Conservation (phyloP, 2,113 vertebrate genomes). For the Himantopus leucocephalus region DNA sequence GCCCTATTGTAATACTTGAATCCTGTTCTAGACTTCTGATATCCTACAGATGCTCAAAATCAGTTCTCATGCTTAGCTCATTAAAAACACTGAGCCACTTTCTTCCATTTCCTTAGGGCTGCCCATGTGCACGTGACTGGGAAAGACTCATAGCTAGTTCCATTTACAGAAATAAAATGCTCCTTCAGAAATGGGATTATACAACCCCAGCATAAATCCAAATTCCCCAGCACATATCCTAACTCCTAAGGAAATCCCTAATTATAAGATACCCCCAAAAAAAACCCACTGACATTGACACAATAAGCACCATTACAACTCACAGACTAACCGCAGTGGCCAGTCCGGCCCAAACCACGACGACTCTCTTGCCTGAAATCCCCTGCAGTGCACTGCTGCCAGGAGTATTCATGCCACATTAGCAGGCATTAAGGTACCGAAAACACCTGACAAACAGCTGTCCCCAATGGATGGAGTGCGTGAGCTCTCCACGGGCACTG, state of each 20-base stretch:
- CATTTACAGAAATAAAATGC: background rate
- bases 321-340: background rate
- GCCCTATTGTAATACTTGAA: background rate
- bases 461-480: accelerated
- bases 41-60: background rate
- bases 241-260: background rate
- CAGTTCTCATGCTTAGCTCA: background rate
- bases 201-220: background rate
- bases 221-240: background rate
- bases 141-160: background rate
- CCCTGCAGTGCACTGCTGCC: background rate
- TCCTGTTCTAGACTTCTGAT: background rate
- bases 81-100: background rate
- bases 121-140: background rate
- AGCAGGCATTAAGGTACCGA: background rate
- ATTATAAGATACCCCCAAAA: background rate
- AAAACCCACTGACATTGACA: background rate
- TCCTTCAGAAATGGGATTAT: background rate
- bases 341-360: no score
- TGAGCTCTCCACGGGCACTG: background rate
- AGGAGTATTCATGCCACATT: background rate
- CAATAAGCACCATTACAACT: background rate
- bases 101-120: background rate
- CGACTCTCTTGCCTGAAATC: background rate
- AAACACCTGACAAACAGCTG: background rate